These are phyloP conservation scores for Chalcis sispes DNA, from an alignment of 2,888 invertebrate species.

Conservation along the genomic window DNA sequence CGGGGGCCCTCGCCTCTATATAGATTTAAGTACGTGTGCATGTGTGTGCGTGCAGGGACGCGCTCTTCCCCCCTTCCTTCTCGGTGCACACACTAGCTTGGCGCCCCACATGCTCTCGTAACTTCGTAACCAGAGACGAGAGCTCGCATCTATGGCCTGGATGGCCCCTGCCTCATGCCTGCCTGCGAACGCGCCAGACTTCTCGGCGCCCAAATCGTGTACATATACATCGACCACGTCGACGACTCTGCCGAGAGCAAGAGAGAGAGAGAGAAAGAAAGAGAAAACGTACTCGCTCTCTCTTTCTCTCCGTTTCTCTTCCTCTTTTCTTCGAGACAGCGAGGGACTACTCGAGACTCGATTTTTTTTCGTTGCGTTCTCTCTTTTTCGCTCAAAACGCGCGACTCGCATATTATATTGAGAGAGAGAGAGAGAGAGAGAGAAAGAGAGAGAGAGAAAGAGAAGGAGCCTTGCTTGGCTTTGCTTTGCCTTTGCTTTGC, in stretches of 20 bases:
- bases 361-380: not conserved
- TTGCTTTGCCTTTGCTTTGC: not conserved
- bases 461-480: conserved; percentile 7
- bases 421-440: no score
- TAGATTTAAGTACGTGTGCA: conserved; percentile 1
- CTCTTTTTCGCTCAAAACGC: conserved; percentile 20
- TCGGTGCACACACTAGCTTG: conserved; percentile 62
- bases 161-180: conserved; percentile 17
- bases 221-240: conserved; percentile 69
- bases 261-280: conserved; percentile 6
- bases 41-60: conserved; percentile 40
- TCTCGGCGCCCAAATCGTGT: conserved; percentile 75
- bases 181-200: conserved; percentile 71
- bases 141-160: conserved; percentile 47
- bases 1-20: conserved; percentile 61
- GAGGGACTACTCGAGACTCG: not conserved
- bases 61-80: conserved; percentile 21
- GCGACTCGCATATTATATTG: not conserved
- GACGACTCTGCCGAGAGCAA: conserved; percentile 29
- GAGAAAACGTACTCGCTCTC: not conserved
- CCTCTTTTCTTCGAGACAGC: conserved; percentile 5
- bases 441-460: no score
- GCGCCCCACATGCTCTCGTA: conserved; percentile 76
- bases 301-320: conserved; percentile 21
- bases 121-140: conserved; percentile 75